Percentiles rank a stretch among this genome's conserved stretches.
phyloP scores from a whole-genome alignment of 1,140 invertebrate species.

The Ceratitis capitata region DNA sequence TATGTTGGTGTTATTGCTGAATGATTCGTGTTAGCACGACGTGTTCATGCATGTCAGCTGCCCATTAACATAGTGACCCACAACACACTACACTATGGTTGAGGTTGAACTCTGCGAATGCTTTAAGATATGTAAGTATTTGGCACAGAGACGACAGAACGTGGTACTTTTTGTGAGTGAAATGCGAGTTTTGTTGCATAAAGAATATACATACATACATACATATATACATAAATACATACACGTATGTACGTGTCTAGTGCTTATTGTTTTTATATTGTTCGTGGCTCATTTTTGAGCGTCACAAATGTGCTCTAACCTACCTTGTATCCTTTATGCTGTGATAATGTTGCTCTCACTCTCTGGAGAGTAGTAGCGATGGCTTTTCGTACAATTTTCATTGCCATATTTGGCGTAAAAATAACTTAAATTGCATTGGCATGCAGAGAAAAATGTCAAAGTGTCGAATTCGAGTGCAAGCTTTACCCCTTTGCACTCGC shows the following conservation, averaged over 20 bases:
- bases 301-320: too few species aligned
- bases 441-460: background rate
- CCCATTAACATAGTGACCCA: slow-evolving; percentile 27
- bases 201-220: background rate
- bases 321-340: too few species aligned
- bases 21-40: background rate
- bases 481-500: background rate
- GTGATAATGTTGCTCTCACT: too few species aligned
- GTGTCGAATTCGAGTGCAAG: background rate
- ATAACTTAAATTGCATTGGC: slow-evolving; percentile 18
- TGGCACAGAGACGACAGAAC: slow-evolving; percentile 4
- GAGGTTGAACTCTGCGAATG: background rate
- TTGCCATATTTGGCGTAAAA: slow-evolving; percentile 37
- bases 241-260: too few species aligned
- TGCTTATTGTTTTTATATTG: background rate
- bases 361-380: too few species aligned
- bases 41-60: slow-evolving; percentile 1
- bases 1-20: background rate
- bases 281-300: too few species aligned
- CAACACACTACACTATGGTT: background rate
- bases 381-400: background rate
- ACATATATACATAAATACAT: too few species aligned
- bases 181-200: background rate
- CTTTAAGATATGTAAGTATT: background rate
- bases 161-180: background rate